Evolutionary conservation across 2,797 vertebrate species (phyloP), one percentile per base, ranked within the genome.

Genomic region (Anolis apletophallus): DNA sequence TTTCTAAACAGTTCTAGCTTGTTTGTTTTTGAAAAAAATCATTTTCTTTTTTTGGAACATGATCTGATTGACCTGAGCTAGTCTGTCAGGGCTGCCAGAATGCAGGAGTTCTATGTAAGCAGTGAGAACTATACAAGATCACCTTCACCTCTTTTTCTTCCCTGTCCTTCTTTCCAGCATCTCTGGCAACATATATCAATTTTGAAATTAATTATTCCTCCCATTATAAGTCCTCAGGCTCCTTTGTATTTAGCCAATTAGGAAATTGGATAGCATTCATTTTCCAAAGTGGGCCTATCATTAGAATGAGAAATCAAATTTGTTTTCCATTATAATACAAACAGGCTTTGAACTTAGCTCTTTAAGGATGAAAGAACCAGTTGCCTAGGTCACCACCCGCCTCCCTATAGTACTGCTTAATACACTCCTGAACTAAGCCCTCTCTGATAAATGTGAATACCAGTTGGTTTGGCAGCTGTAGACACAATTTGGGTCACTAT

Each of bases 401-500:
- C 1, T 89, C 54, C 12, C 7, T 80, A 81, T 1, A 0, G 54
- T 2, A 88, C 80, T 69, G 89, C 71, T 34, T 90, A 90, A 89
- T 77, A 91, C 64, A 86, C 84, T 73, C 87, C 50, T 83, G 81
- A 91, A 93, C 57, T 81, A 94, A 88, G 3, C 11, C 19, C 5
- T 91, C 90, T 87, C 81, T 90, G 90, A 57, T 91, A 84, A 94
- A 89, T 93, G 88, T 96, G 93, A 86, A 7, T 91, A 83, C 74
- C 93, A 92, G 36, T 85, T 80, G 94, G 61, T 59, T 93, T 94
- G 94, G 92, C 89, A 91, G 86, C 90, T 93, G 88, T 88, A 91
- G 89, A 91, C 79, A 83, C 71, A 91, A 92, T 94, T 89, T 92
- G 90, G 93, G 89, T 95, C 92, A 95, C 81, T 92, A 89, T 93